Conservation (phyloP, 2,797 vertebrate species). For the Neopelma chrysocephalum region DNA sequence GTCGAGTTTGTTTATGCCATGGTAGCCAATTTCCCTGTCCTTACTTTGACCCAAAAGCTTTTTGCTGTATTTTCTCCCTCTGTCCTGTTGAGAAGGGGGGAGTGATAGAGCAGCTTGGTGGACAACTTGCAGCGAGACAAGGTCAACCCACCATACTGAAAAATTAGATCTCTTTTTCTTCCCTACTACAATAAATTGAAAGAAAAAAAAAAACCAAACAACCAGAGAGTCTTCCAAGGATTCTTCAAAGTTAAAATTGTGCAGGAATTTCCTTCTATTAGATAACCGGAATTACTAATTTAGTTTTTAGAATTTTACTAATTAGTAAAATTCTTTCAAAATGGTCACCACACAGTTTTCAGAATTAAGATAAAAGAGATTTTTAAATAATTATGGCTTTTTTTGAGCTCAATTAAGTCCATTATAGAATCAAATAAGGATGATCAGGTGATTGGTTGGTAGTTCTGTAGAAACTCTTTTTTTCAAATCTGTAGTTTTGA, state of each 20-base stretch:
- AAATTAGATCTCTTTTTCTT: background rate
- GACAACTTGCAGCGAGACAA: background rate
- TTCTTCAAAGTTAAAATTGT: background rate
- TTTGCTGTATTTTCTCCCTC: background rate
- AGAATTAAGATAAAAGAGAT: background rate
- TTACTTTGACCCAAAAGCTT: background rate
- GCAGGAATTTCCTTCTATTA: background rate
- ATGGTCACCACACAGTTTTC: background rate
- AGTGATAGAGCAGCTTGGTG: background rate
- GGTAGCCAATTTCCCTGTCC: background rate
- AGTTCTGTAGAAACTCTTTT: background rate
- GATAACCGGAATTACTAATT: background rate
- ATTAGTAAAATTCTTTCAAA: background rate
- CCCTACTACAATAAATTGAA: background rate
- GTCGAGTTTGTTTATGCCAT: background rate
- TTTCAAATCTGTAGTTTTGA: background rate
- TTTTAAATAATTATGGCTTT: background rate
- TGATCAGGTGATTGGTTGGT: too few species aligned
- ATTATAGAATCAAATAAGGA: background rate
- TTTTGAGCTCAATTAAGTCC: background rate
- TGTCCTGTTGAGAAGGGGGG: background rate
- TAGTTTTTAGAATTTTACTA: background rate
- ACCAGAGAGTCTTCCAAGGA: background rate
- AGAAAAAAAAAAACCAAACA: background rate
- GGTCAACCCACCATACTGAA: background rate